Evolutionary conservation across 2,888 invertebrate species (phyloP).

Genomic region (Dioctria linearis): DNA sequence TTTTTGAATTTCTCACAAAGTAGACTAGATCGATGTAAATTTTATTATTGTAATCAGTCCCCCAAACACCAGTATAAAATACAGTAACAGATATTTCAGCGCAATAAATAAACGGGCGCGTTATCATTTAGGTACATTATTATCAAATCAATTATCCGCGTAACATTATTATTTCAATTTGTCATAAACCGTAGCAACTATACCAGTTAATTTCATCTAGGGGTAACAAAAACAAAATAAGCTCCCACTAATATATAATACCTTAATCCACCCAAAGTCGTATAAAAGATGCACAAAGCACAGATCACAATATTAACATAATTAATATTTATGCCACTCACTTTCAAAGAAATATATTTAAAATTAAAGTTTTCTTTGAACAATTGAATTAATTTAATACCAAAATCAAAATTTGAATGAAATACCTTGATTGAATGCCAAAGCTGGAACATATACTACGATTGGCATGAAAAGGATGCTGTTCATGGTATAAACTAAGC

Average conservation of each 20-base stretch:
- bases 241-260: slow-evolving; percentile 1
- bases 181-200: too few species aligned
- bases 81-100: too few species aligned
- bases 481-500: slow-evolving; percentile 75
- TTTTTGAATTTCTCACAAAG: too few species aligned
- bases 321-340: slow-evolving; percentile 79
- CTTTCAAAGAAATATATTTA: slow-evolving; percentile 70
- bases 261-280: slow-evolving; percentile 75
- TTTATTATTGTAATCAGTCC: too few species aligned
- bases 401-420: neutral
- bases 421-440: slow-evolving; percentile 80
- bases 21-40: too few species aligned
- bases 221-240: neutral
- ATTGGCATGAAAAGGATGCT: slow-evolving; percentile 77
- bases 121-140: too few species aligned
- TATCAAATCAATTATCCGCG: too few species aligned
- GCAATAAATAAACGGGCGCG: too few species aligned
- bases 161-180: too few species aligned
- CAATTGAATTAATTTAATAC: neutral
- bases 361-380: neutral
- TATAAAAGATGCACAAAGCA: slow-evolving; percentile 82
- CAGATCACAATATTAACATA: slow-evolving; percentile 80
- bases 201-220: too few species aligned
- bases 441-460: slow-evolving; percentile 80
- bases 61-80: too few species aligned